Evolutionary conservation across 2,797 vertebrate species (phyloP).

Genomic region (Platyrinchus mystaceus): DNA sequence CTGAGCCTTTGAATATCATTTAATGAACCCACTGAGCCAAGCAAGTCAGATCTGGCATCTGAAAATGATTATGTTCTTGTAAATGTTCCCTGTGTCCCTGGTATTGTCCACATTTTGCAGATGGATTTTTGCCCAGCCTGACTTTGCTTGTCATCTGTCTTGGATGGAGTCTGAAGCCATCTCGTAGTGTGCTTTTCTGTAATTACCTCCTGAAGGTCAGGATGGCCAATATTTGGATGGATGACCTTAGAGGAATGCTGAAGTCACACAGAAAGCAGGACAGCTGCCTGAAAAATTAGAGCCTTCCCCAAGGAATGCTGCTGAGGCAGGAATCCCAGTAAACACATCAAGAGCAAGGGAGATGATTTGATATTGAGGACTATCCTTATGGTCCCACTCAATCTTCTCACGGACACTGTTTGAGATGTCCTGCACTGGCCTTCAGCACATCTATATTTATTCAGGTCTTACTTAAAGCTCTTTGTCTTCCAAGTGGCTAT

Average conservation of each 20-base stretch:
- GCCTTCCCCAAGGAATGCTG: neutral
- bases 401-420: neutral
- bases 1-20: neutral
- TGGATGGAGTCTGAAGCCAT: neutral
- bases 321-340: neutral
- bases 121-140: constrained; percentile 18
- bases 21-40: constrained; percentile 18
- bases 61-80: constrained; percentile 5
- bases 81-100: constrained; percentile 12
- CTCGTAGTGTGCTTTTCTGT: neutral
- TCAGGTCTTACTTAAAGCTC: neutral
- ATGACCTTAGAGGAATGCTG: neutral
- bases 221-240: neutral
- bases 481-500: neutral
- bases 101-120: neutral
- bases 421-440: neutral
- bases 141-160: neutral
- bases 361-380: neutral
- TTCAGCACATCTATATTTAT: neutral
- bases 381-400: neutral
- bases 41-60: constrained; percentile 2
- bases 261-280: constrained; percentile 2
- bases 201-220: constrained; percentile 20
- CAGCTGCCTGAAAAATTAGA: constrained; percentile 8
- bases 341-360: neutral